These are phyloP conservation scores for Tenebrosternarchus preto DNA, from an alignment of 2,113 vertebrate species.

Conservation along the genomic window DNA sequence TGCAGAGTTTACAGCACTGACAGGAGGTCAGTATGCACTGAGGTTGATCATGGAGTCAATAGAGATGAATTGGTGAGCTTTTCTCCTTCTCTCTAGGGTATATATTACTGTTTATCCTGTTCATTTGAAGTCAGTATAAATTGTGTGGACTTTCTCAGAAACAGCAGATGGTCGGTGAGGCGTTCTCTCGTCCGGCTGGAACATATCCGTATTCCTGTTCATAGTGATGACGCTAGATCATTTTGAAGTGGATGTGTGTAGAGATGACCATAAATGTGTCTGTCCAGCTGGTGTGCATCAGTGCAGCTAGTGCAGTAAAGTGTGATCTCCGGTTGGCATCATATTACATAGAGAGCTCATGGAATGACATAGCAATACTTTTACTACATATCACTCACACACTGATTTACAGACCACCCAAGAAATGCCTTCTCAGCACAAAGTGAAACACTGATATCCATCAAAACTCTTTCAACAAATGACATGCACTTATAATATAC, in stretches of 20 bases:
- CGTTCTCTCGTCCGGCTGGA: background rate
- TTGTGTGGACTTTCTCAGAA: constrained; percentile 12
- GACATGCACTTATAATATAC: constrained; percentile 25
- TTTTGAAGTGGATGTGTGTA: constrained; percentile 11
- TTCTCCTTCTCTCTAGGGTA: background rate
- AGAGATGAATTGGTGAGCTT: background rate
- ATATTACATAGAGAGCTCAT: background rate
- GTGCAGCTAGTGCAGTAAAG: background rate
- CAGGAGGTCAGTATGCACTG: constrained; percentile 6
- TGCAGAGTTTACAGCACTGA: constrained; percentile 17
- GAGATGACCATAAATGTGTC: background rate
- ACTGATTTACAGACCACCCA: constrained; percentile 43
- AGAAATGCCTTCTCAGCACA: constrained; percentile 8
- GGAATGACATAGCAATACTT: background rate
- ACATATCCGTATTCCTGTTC: constrained; percentile 8
- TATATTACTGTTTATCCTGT: constrained; percentile 32
- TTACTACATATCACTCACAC: background rate
- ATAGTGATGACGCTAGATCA: constrained; percentile 18
- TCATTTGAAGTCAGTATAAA: constrained; percentile 23
- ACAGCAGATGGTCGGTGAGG: background rate
- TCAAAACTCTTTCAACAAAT: constrained; percentile 29
- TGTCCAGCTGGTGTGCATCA: constrained; percentile 17
- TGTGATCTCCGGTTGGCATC: background rate
- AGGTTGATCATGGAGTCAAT: background rate
- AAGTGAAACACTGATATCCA: constrained; percentile 36